Evolutionary conservation across 2,113 vertebrate genomes (phyloP).

Genomic region (Bubo scandiacus): DNA sequence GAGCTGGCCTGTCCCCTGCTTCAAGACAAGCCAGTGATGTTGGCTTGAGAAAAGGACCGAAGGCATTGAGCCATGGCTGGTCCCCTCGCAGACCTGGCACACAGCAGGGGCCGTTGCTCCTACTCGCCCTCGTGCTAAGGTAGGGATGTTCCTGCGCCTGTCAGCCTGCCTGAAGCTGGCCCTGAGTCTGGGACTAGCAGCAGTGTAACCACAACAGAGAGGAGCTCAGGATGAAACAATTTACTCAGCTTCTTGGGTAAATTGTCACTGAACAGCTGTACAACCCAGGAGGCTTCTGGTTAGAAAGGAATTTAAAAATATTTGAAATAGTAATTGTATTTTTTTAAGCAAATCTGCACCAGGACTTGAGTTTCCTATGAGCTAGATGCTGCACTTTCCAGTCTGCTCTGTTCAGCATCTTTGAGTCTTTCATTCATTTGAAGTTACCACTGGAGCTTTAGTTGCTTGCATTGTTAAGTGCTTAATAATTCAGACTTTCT

Average conservation of each 20-base stretch:
- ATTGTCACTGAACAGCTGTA: conserved; percentile 26
- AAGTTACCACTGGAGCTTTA: neutral
- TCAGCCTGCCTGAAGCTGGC: neutral
- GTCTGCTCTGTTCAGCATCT: neutral
- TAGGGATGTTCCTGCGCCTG: neutral
- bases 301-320: conserved; percentile 7
- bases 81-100: neutral
- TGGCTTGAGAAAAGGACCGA: neutral
- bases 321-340: neutral
- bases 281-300: neutral
- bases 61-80: neutral
- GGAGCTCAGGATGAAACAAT: conserved; percentile 16
- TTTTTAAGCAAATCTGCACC: neutral
- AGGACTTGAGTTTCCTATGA: neutral
- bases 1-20: neutral
- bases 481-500: neutral
- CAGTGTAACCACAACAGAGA: conserved; percentile 27
- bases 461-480: neutral
- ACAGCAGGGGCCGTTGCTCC: neutral
- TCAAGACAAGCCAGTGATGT: neutral
- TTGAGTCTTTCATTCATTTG: neutral
- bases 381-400: neutral
- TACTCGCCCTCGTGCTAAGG: neutral
- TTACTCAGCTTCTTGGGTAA: conserved; percentile 8
- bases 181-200: neutral